phyloP scores from a whole-genome alignment of 2,113 vertebrate species.

The Dromiciops gliroides region DNA sequence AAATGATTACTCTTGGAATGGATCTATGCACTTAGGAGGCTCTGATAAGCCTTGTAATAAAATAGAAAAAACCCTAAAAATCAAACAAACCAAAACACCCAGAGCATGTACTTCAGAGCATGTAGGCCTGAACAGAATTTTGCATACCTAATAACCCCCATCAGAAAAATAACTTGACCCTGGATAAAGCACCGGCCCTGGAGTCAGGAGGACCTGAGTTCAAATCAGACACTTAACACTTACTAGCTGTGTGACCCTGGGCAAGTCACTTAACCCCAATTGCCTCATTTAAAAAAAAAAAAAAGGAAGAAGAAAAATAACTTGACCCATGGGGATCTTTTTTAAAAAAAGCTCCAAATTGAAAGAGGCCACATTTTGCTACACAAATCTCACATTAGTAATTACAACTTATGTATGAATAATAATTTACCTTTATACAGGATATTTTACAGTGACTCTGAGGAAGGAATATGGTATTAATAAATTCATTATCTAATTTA shows the following conservation, averaged over 20 bases:
- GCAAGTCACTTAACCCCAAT: no score
- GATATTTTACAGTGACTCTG: conserved; percentile 5
- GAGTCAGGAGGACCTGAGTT: no score
- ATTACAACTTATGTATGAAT: background rate
- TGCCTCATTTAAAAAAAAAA: no score
- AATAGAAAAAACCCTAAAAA: background rate
- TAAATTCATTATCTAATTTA: conserved; percentile 16
- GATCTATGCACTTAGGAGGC: background rate
- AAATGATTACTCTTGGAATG: conserved; percentile 36
- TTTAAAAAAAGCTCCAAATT: background rate
- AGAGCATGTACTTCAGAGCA: no score
- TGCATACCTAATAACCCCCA: background rate
- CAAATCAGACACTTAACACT: no score
- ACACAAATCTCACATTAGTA: background rate
- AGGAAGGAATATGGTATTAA: background rate
- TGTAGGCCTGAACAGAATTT: background rate
- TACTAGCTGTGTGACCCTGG: no score
- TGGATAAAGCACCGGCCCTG: no score
- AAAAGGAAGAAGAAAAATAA: no score
- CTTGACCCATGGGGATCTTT: no score
- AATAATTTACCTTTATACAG: background rate
- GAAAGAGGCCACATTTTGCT: background rate
- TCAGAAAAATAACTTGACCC: background rate
- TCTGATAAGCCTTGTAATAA: background rate
- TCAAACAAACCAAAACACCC: background rate